phyloP scores from a whole-genome alignment of 2,888 invertebrate species.

The Nomada ferruginata region DNA sequence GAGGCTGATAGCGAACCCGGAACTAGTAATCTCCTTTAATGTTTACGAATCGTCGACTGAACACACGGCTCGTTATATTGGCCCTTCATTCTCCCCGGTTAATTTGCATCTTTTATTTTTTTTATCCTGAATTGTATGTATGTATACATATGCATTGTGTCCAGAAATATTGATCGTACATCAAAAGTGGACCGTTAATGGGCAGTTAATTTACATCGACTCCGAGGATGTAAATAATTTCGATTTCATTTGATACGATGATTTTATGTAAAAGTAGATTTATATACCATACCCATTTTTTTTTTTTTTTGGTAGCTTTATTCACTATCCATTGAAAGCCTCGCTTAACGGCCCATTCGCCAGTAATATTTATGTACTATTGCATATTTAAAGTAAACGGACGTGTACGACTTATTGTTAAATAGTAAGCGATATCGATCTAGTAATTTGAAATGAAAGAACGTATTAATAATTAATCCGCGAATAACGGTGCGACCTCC shows the following conservation, averaged over 20 bases:
- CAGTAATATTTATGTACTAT: conserved; percentile 52
- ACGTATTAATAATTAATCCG: conserved; percentile 54
- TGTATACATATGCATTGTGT: conserved; percentile 13
- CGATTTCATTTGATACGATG: not conserved
- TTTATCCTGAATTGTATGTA: conserved; percentile 24
- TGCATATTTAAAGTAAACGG: conserved; percentile 54
- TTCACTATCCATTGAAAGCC: not conserved
- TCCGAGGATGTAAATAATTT: not conserved
- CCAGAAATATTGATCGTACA: conserved; percentile 42
- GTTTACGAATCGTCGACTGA: not conserved
- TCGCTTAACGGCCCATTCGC: conserved; percentile 22
- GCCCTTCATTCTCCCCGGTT: not conserved
- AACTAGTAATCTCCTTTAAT: conserved; percentile 7
- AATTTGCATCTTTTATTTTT: not conserved
- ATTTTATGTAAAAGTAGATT: not conserved
- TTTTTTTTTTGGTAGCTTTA: not conserved
- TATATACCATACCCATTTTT: not conserved
- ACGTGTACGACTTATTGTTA: conserved; percentile 19
- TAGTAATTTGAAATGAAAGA: conserved; percentile 50
- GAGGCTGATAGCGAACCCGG: conserved; percentile 28
- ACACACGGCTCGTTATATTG: conserved; percentile 13
- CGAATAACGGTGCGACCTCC: conserved; percentile 50
- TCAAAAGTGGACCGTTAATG: conserved; percentile 21
- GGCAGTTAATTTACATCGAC: not conserved
- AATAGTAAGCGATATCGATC: conserved; percentile 40